Percentiles rank a stretch among this genome's conserved stretches.
Evolutionary conservation across 2,797 vertebrate genomes (phyloP).

Genomic region (Decapterus maruadsi): DNA sequence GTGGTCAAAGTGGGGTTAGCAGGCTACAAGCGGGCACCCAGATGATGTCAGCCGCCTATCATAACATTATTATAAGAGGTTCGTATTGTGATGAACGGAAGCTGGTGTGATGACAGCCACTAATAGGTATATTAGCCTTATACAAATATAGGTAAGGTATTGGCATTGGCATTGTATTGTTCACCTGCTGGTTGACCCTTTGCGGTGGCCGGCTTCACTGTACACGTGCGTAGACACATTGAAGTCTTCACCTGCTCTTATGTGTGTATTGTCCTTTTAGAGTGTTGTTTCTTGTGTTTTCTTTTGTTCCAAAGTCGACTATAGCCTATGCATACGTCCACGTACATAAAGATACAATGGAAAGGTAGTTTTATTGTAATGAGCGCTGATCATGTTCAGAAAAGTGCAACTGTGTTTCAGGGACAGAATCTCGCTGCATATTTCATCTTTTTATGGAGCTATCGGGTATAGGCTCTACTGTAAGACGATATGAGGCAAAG

Average conservation of each 20-base stretch:
- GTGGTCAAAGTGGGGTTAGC: conserved; percentile 40
- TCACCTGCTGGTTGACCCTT: conserved; percentile 14
- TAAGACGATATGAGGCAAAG: conserved; percentile 27
- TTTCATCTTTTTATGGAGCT: conserved; percentile 19
- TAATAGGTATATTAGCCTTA: conserved; percentile 24
- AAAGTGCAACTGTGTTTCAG: conserved; percentile 43
- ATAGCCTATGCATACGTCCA: conserved; percentile 18
- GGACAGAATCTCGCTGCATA: conserved; percentile 38
- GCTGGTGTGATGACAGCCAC: conserved; percentile 26
- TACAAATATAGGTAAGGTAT: not conserved
- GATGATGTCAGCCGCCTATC: conserved; percentile 58
- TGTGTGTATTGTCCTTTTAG: not conserved
- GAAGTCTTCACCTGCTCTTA: conserved; percentile 4
- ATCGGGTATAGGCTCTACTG: not conserved
- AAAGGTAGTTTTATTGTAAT: conserved; percentile 37
- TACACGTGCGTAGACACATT: not conserved
- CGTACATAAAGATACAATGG: conserved; percentile 21
- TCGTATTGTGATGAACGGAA: conserved; percentile 41
- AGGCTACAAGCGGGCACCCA: conserved; percentile 31
- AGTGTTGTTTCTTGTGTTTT: not conserved
- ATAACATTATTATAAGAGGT: conserved; percentile 64
- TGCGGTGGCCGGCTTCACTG: not conserved
- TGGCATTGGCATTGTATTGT: not conserved
- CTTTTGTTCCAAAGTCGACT: not conserved
- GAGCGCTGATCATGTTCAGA: conserved; percentile 40